Conservation (phyloP, 2,113 vertebrate species). For the Delphinus delphis region DNA sequence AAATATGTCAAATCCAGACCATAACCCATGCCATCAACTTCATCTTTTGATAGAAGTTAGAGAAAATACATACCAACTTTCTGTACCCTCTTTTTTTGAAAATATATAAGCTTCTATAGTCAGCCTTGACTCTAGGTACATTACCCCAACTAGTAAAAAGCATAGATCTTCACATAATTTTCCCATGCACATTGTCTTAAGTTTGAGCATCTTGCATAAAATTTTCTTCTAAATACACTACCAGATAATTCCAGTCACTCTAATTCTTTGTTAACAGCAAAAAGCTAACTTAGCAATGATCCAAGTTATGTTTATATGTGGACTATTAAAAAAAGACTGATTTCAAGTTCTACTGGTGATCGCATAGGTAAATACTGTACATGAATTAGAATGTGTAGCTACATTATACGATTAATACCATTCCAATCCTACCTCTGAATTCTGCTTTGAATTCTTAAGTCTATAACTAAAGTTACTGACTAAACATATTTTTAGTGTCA, state of each 20-base stretch:
- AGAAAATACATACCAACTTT: neutral
- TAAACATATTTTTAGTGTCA: slow-evolving; percentile 3
- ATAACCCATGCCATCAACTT: neutral
- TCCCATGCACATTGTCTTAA: neutral
- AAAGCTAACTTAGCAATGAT: neutral
- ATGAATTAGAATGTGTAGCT: neutral
- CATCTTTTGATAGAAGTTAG: neutral
- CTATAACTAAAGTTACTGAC: neutral
- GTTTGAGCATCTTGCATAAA: neutral
- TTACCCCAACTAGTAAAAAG: neutral
- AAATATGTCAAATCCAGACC: neutral
- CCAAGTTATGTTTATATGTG: neutral
- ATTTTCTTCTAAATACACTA: neutral
- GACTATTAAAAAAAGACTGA: neutral
- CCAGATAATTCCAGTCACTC: neutral
- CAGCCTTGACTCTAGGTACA: neutral
- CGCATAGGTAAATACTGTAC: neutral
- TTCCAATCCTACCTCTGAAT: slow-evolving; percentile 21
- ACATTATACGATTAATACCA: neutral
- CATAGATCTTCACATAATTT: neutral
- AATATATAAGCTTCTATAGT: too few species aligned
- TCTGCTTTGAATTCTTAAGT: neutral
- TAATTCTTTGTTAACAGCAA: neutral
- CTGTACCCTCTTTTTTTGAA: neutral
- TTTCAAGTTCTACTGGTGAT: neutral